Base-by-base conservation (phyloP, 2,888 invertebrate species). In the Eubasilissa splendida region DNA sequence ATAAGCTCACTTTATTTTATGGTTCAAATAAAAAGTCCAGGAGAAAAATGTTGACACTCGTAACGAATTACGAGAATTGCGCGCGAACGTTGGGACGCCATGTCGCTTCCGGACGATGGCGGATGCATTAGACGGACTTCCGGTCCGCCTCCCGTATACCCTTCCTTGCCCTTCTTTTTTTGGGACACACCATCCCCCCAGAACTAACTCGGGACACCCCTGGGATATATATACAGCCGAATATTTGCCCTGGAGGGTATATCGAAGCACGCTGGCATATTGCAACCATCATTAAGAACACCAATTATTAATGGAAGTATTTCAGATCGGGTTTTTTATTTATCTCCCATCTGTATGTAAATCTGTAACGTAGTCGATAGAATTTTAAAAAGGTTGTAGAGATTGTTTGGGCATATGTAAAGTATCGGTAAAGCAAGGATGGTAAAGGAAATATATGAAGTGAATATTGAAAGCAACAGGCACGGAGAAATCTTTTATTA, bases 71-170 rank as follows among this genome's bases (percentile, higher is more conserved):
- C 59, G 71, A 73, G 78, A 78, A 60, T 78, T 73, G 68, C 66
- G 73, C 71, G 68, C 78, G 71, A 71, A 60, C 78, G 78, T 78
- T 63, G 71, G 73, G 78, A 73, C 78, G 78, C 78, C 73, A 78
- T 78, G 78, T 80, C 79, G 76, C 84, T 83, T 85, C 85, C 86
- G 88, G 88, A 87, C 88, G 89, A 88, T 89, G 88, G 89, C 89
- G 90, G 89, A 88, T 90, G 90, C 91, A 91, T 91, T 91, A 90
- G 89, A 86, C 84, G 84, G 85, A 87, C 88, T 90, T 90, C 91
- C 90, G 90, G 89, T 86, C 86, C 82, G 84, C 85, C 80, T 76
- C 80, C 65, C 76, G 85, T 86, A 86, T 76, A 80, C 79, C 79
- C 75, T 82, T 83, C 81, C 80, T 65, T 53, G n/a, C 70, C 63